Conservation (phyloP, 2,888 invertebrate species). For the Lasioglossum morio region DNA sequence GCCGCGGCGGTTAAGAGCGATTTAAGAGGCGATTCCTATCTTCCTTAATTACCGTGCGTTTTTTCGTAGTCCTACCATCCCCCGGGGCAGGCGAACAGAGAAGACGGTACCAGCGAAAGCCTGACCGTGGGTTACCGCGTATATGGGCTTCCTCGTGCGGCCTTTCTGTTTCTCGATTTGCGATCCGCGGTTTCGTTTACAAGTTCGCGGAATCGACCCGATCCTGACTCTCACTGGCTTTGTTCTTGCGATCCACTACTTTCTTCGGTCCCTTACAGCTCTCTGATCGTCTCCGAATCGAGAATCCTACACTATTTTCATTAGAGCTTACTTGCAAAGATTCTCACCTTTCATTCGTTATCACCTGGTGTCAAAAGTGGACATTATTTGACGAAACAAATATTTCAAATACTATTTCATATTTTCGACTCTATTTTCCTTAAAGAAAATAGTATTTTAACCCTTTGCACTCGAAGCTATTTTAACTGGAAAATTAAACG, state of each 20-base stretch:
- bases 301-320: neutral
- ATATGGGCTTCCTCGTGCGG: conserved; percentile 60
- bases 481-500: no score
- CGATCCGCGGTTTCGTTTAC: conserved; percentile 67
- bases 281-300: neutral
- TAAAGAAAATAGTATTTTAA: no score
- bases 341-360: no score
- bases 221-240: neutral
- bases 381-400: no score
- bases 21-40: conserved; percentile 81
- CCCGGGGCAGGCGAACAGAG: conserved; percentile 36
- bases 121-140: conserved; percentile 47
- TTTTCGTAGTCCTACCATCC: conserved; percentile 65
- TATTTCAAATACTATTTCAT: no score
- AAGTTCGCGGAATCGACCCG: conserved; percentile 62
- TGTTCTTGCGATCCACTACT: neutral
- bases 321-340: neutral
- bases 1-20: conserved; percentile 70
- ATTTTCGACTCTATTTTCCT: no score
- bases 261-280: neutral
- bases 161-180: conserved; percentile 67
- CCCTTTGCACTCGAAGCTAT: no score
- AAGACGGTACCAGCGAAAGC: conserved; percentile 31
- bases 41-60: conserved; percentile 80
- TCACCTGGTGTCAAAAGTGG: no score